Evolutionary conservation across 2,888 invertebrate genomes (phyloP).

Genomic region (Hyles lineata): DNA sequence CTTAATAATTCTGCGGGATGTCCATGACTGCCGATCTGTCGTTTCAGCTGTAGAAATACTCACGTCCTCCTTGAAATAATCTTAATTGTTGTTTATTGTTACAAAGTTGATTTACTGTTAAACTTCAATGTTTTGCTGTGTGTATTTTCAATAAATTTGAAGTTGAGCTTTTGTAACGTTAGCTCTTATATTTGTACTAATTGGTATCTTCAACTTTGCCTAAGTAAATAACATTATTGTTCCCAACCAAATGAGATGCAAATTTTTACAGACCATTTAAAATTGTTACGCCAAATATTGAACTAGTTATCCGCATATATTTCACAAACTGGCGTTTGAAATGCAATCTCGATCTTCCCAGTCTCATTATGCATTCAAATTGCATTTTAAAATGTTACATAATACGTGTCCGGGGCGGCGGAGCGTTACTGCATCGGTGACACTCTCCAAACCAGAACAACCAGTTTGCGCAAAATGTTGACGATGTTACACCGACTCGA

Average conservation of each 20-base stretch:
- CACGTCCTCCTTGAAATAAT: no score
- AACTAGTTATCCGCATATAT: not conserved
- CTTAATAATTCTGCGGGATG: no score
- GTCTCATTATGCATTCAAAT: conserved; percentile 11
- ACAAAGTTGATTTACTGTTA: no score
- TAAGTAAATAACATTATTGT: no score
- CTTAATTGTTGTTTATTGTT: no score
- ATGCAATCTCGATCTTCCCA: conserved; percentile 15
- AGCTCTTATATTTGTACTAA: no score
- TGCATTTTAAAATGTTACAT: conserved; percentile 17
- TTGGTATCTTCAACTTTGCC: no score
- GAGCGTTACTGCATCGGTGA: conserved; percentile 10
- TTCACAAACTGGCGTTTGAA: conserved; percentile 10
- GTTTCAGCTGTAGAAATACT: no score
- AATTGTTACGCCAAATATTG: not conserved
- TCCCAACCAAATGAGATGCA: not conserved
- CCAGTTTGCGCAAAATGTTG: conserved; percentile 6
- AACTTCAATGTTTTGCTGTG: no score
- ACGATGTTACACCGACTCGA: not conserved
- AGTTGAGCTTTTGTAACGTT: no score
- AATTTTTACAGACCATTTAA: not conserved
- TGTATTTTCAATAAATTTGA: no score
- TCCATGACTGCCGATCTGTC: no score
- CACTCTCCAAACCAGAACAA: not conserved
- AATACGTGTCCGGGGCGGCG: not conserved